Conservation (phyloP, 2,888 invertebrate species). For the Crossocerus cetratus region DNA sequence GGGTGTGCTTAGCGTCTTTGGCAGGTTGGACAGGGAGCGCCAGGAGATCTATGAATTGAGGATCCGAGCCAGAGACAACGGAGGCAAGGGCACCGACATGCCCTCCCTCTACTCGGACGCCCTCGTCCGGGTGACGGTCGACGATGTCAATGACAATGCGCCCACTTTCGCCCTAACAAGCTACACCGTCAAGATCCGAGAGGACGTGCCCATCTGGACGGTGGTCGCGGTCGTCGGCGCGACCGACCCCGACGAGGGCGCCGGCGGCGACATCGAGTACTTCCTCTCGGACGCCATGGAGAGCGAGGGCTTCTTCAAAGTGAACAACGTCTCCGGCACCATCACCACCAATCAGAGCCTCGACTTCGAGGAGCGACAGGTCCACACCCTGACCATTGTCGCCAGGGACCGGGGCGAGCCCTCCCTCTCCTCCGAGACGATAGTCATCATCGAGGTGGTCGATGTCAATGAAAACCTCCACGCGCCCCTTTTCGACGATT, state of each 20-base stretch:
- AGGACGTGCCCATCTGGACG: conserved; percentile 93
- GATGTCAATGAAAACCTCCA: conserved; percentile 96
- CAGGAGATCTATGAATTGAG: conserved; percentile 88
- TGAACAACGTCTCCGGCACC: conserved; percentile 92
- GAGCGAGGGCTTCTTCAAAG: conserved; percentile 85
- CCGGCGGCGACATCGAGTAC: conserved; percentile 89
- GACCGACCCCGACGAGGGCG: conserved; percentile 91
- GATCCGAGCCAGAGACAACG: conserved; percentile 88
- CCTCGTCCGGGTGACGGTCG: conserved; percentile 87
- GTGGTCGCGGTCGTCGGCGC: conserved; percentile 91
- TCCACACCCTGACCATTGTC: conserved; percentile 91
- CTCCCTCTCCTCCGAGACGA: conserved; percentile 87
- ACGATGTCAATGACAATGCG: conserved; percentile 94
- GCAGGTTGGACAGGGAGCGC: conserved; percentile 90
- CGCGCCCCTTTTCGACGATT: conserved; percentile 89
- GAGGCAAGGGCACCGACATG: conserved; percentile 79
- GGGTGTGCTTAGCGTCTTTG: conserved; percentile 88
- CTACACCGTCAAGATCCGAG: conserved; percentile 89
- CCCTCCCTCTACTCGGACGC: conserved; percentile 87
- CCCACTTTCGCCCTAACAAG: conserved; percentile 88
- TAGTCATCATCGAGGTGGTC: conserved; percentile 90
- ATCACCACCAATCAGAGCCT: conserved; percentile 87
- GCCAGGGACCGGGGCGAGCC: conserved; percentile 93
- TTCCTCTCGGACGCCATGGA: conserved; percentile 84
- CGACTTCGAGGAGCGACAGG: conserved; percentile 93